Conservation (phyloP, 2,888 invertebrate species). For the Torymus aiolomorphi region DNA sequence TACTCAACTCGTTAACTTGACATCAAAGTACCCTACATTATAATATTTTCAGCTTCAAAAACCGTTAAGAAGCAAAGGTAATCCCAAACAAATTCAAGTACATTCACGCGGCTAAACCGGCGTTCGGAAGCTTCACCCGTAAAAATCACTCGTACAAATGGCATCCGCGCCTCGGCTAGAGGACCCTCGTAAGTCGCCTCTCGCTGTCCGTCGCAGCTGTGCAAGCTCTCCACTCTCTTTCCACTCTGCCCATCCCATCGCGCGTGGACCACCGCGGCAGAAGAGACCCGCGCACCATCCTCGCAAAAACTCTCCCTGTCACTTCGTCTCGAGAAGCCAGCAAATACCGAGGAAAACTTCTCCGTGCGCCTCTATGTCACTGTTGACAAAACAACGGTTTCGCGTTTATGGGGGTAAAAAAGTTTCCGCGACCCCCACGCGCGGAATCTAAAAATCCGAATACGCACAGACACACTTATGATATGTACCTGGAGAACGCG, state of each 20-base stretch:
- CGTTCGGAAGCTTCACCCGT: neutral
- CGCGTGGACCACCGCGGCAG: neutral
- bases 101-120: no score
- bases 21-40: no score
- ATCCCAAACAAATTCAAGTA: no score
- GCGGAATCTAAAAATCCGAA: no score
- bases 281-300: neutral
- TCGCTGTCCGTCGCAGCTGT: conserved; percentile 16
- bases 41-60: no score
- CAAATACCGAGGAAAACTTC: neutral
- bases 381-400: no score
- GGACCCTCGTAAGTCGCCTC: conserved; percentile 9
- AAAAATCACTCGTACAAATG: conserved; percentile 6
- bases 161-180: neutral
- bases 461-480: neutral
- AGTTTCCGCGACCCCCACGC: no score
- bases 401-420: no score
- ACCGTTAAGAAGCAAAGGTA: no score
- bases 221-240: conserved; percentile 19
- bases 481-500: conserved; percentile 17
- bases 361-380: neutral
- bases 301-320: no score
- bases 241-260: neutral
- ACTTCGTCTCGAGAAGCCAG: no score
- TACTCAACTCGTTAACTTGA: no score